Percentiles rank a stretch among this genome's conserved stretches.
These are phyloP conservation scores for Diarsia brunnea DNA, from an alignment of 2,888 invertebrate genomes.

Conservation along the genomic window DNA sequence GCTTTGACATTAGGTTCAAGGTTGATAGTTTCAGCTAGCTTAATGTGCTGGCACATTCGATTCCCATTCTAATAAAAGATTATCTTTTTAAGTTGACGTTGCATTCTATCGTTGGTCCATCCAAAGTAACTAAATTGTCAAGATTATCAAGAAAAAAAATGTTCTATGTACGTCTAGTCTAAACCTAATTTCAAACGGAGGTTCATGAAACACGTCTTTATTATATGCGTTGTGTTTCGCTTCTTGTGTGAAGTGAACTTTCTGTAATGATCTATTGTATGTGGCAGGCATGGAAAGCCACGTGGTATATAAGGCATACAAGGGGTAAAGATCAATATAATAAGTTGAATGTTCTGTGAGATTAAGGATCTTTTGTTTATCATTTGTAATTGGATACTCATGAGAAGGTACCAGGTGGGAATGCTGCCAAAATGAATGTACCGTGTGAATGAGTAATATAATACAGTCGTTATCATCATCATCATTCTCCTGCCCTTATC, in stretches of 20 bases:
- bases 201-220: background rate
- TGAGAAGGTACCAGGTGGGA: slow-evolving; percentile 28
- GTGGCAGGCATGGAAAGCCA: slow-evolving; percentile 9
- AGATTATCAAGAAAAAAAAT: background rate
- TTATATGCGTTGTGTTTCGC: background rate
- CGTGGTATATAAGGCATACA: too few relatives aligned
- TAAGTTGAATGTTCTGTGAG: slow-evolving; percentile 40
- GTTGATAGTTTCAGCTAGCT: too few relatives aligned
- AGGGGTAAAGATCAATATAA: slow-evolving; percentile 50
- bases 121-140: background rate
- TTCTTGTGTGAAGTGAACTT: background rate
- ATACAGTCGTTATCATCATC: too few relatives aligned
- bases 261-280: background rate
- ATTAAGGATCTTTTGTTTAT: slow-evolving; percentile 42
- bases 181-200: background rate
- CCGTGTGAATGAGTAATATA: background rate
- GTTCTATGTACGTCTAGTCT: background rate
- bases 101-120: background rate
- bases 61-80: too few relatives aligned
- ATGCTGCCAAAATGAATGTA: slow-evolving; percentile 13
- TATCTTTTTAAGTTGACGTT: too few relatives aligned
- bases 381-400: slow-evolving; percentile 37
- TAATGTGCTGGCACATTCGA: background rate
- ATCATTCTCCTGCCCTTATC: too few relatives aligned
- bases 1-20: too few relatives aligned